A percentile compares a stretch with the other conserved stretches of the same genome.
Evolutionary conservation across 2,113 vertebrate species (phyloP).

Genomic region (Syngnathus floridae): DNA sequence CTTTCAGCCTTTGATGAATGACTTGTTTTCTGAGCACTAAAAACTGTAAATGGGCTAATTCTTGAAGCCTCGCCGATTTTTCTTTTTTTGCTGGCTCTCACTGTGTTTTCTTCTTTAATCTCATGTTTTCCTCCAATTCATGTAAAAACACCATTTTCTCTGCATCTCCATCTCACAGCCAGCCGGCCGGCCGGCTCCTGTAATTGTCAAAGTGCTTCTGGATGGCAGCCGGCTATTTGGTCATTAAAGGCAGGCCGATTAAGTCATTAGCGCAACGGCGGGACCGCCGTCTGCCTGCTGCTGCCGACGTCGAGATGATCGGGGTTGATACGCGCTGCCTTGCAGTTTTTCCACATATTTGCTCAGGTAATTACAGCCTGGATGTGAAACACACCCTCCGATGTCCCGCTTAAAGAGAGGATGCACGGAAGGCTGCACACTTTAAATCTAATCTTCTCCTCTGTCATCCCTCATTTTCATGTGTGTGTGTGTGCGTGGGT

Average conservation of each 20-base stretch:
- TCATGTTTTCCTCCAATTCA: slow-evolving; percentile 2
- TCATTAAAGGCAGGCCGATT: slow-evolving; percentile 68
- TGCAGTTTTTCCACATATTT: slow-evolving; percentile 58
- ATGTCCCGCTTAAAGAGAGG: slow-evolving; percentile 51
- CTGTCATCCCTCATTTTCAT: slow-evolving; percentile 32
- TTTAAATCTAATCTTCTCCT: slow-evolving; percentile 49
- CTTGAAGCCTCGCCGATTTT: slow-evolving; percentile 3
- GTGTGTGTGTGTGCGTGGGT: slow-evolving; percentile 36
- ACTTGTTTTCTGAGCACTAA: neutral
- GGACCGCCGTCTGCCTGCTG: slow-evolving; percentile 57
- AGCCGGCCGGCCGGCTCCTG: slow-evolving; percentile 50
- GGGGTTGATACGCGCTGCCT: slow-evolving; percentile 50
- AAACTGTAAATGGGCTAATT: slow-evolving; percentile 16
- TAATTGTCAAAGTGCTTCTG: slow-evolving; percentile 74
- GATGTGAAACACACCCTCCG: slow-evolving; percentile 56
- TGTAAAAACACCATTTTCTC: slow-evolving; percentile 25
- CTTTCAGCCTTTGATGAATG: slow-evolving; percentile 8
- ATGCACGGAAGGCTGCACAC: slow-evolving; percentile 33
- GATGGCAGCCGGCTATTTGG: slow-evolving; percentile 73
- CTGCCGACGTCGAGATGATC: slow-evolving; percentile 54
- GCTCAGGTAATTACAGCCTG: slow-evolving; percentile 57
- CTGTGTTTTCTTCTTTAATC: slow-evolving; percentile 4
- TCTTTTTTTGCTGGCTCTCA: neutral
- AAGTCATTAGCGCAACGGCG: slow-evolving; percentile 70
- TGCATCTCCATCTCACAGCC: slow-evolving; percentile 20